Evolutionary conservation across 2,113 vertebrate genomes (phyloP).

Genomic region (Copsychus sechellarum): DNA sequence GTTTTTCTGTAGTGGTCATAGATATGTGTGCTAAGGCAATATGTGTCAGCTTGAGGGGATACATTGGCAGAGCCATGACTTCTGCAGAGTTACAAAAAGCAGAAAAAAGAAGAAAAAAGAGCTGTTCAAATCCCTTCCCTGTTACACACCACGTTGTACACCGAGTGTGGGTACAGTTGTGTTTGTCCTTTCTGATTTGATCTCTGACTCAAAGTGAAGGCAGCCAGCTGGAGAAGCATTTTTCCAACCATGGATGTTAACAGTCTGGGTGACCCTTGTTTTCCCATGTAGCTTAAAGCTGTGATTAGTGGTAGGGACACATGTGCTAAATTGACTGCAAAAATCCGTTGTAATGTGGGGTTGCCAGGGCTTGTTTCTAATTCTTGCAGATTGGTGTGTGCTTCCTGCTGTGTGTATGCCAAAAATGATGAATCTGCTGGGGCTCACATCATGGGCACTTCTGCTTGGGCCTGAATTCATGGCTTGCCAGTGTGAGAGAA

Average conservation of each 20-base stretch:
- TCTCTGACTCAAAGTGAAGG: conserved; percentile 28
- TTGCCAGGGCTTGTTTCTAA: conserved; percentile 1
- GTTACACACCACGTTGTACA: not conserved
- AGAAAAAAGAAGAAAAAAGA: not conserved
- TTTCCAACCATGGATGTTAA: not conserved
- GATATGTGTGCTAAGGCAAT: not conserved
- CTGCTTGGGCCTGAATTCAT: not conserved
- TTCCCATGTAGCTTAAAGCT: conserved; percentile 17
- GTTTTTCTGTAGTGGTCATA: not conserved
- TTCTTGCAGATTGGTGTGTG: not conserved
- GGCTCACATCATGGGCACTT: not conserved
- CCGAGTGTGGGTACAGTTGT: not conserved
- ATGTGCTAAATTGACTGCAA: not conserved
- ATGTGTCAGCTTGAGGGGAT: not conserved
- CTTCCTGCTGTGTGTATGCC: not conserved
- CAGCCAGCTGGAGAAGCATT: not conserved
- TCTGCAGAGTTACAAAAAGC: not conserved
- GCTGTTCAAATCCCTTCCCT: not conserved
- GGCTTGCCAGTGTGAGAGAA: not conserved
- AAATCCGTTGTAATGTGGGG: not conserved
- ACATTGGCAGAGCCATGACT: not conserved
- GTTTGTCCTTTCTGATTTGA: not conserved
- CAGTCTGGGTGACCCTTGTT: not conserved
- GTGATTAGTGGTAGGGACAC: conserved; percentile 28
- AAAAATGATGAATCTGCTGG: not conserved